Evolutionary conservation across 2,888 invertebrate species (phyloP).

Genomic region (Philereme vetulata): DNA sequence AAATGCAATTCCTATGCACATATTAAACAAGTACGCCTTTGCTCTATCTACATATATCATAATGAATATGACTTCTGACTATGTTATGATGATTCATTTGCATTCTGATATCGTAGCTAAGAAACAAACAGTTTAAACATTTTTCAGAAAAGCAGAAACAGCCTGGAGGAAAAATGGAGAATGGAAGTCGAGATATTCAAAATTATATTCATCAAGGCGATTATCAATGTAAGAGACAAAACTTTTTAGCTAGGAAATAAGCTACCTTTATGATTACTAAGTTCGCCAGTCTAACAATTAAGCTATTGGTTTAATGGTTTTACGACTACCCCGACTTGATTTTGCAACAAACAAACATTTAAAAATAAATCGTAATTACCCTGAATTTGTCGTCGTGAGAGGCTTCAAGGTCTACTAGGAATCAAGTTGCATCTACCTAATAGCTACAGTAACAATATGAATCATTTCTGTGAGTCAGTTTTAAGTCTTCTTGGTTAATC

Average conservation of each 20-base stretch:
- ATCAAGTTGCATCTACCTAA: conserved; percentile 47
- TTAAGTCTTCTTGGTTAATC: conserved; percentile 20
- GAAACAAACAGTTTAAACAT: background rate
- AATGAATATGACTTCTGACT: background rate
- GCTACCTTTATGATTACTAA: background rate
- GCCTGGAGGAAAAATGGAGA: conserved; percentile 58
- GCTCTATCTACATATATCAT: conserved; percentile 5
- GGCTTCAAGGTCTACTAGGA: conserved; percentile 57
- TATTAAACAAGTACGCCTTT: background rate
- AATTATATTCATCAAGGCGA: conserved; percentile 61
- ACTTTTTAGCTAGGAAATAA: background rate
- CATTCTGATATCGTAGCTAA: background rate
- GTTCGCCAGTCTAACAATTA: background rate
- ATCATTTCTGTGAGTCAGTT: conserved; percentile 30
- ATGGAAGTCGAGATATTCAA: conserved; percentile 72
- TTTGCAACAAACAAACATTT: conserved; percentile 15
- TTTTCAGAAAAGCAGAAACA: conserved; percentile 54
- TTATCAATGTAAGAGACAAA: background rate
- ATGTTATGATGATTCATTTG: conserved; percentile 1
- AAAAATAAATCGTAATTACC: conserved; percentile 30
- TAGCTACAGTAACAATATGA: conserved; percentile 24
- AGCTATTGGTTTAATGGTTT: no score
- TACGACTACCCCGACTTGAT: conserved; percentile 5
- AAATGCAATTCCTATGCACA: conserved; percentile 7
- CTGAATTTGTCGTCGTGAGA: conserved; percentile 46